Percentiles rank a stretch among this genome's conserved stretches.
Conservation (phyloP, 2,113 vertebrate genomes). For the Lepidothrix coronata region DNA sequence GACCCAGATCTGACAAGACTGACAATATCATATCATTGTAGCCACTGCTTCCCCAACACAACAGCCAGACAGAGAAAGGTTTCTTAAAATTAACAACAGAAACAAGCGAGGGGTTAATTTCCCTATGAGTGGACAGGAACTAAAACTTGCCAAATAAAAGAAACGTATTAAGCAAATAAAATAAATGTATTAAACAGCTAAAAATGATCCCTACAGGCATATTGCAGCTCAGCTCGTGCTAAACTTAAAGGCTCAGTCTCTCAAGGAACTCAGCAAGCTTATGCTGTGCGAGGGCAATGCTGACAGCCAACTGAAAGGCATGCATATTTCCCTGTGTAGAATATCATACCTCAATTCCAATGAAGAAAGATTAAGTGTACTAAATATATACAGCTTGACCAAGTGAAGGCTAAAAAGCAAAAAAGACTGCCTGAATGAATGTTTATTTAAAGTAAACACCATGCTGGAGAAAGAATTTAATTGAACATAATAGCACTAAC, state of each 20-base stretch:
- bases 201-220: not conserved
- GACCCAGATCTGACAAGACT: conserved; percentile 36
- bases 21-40: not conserved
- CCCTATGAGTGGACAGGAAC: not conserved
- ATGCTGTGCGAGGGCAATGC: not conserved
- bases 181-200: not conserved
- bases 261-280: not conserved
- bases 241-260: not conserved
- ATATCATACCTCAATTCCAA: not conserved
- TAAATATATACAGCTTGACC: not conserved
- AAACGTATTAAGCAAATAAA: not conserved
- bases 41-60: not conserved
- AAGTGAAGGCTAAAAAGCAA: not conserved
- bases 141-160: not conserved
- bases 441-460: not conserved
- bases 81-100: not conserved
- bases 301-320: not conserved
- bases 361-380: not conserved
- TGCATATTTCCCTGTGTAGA: rapidly evolving
- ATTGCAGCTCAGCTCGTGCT: not conserved
- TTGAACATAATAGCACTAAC: not conserved
- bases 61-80: not conserved
- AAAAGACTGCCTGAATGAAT: not conserved
- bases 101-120: not conserved
- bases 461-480: not conserved